Evolutionary conservation across 2,113 vertebrate genomes (phyloP).

Genomic region (Meleagris gallopavo): DNA sequence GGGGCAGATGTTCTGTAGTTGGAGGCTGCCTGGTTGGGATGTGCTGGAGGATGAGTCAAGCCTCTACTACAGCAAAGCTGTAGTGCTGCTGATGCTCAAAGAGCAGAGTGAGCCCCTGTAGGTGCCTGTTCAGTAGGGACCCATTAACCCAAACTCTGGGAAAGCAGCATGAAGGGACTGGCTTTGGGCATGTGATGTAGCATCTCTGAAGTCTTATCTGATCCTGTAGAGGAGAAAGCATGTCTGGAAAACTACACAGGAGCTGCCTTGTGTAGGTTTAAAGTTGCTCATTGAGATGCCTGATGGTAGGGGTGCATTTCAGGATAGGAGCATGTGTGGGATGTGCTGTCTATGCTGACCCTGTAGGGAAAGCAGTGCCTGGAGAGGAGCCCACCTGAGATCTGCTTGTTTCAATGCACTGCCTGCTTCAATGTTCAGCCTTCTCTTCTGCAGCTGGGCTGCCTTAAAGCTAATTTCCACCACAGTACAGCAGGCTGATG

Average conservation of each 20-base stretch:
- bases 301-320: rapidly evolving
- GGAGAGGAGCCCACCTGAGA: rapidly evolving
- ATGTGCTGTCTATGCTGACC: background rate
- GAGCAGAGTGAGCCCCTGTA: background rate
- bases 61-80: rapidly evolving
- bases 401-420: background rate
- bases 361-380: slow-evolving; percentile 37
- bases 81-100: rapidly evolving
- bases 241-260: rapidly evolving
- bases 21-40: background rate
- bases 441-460: slow-evolving; percentile 10
- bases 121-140: background rate
- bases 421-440: background rate
- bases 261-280: rapidly evolving
- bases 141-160: rapidly evolving
- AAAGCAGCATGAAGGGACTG: background rate
- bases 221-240: background rate
- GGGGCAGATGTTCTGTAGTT: background rate
- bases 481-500: background rate
- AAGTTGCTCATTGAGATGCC: rapidly evolving
- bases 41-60: too few species aligned
- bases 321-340: rapidly evolving
- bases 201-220: background rate
- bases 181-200: background rate
- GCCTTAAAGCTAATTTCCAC: background rate